Evolutionary conservation across 2,888 invertebrate genomes (phyloP).

Genomic region (Tenthredo amoena): DNA sequence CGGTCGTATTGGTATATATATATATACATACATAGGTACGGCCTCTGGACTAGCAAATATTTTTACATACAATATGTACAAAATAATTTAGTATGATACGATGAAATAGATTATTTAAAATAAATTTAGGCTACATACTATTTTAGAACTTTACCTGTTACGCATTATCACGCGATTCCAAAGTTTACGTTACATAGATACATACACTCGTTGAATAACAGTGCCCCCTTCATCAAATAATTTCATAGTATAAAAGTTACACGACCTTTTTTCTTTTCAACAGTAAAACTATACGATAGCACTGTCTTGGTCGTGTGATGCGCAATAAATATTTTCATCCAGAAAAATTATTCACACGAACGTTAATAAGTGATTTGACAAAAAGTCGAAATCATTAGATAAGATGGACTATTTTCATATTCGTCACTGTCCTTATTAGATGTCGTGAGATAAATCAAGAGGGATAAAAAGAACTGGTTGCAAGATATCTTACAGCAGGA

Average conservation of each 20-base stretch:
- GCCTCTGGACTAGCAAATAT: conserved; percentile 69
- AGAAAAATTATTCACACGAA: neutral
- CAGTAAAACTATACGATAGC: neutral
- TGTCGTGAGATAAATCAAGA: neutral
- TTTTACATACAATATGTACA: conserved; percentile 75
- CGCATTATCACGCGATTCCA: conserved; percentile 47
- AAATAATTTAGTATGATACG: conserved; percentile 64
- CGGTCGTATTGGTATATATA: neutral
- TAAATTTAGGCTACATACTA: conserved; percentile 65
- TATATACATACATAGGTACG: neutral
- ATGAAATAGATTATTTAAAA: conserved; percentile 70
- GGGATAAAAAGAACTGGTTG: neutral
- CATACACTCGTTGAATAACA: conserved; percentile 16
- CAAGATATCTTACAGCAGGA: neutral
- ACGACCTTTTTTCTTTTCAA: neutral
- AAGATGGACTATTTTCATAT: neutral
- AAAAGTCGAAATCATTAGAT: neutral
- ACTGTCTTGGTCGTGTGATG: neutral
- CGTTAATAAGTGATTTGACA: neutral
- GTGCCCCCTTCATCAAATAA: conserved; percentile 11
- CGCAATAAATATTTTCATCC: neutral
- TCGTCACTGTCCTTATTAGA: neutral
- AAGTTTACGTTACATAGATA: conserved; percentile 36
- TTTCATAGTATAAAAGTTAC: neutral
- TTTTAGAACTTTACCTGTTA: conserved; percentile 33